These are phyloP conservation scores for Hybognathus amarus DNA, from an alignment of 2,797 vertebrate species.

Conservation along the genomic window DNA sequence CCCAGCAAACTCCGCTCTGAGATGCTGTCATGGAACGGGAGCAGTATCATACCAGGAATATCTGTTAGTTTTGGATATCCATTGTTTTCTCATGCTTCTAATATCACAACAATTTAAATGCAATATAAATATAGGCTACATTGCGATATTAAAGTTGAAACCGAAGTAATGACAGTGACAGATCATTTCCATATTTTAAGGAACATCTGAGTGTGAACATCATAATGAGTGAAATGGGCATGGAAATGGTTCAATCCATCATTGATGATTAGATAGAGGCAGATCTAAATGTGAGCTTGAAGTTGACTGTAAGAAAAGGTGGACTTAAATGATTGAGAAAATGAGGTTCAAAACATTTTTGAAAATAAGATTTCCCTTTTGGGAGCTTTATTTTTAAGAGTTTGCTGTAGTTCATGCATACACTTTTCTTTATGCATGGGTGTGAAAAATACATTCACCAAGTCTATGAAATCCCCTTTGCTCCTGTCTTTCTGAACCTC, in stretches of 20 bases:
- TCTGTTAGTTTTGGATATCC: neutral
- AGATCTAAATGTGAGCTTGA: too few relatives aligned
- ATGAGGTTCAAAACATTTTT: too few relatives aligned
- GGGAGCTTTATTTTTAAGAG: neutral
- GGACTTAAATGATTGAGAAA: too few relatives aligned
- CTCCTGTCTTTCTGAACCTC: conserved; percentile 23
- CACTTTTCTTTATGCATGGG: neutral
- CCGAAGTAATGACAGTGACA: too few relatives aligned
- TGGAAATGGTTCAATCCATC: too few relatives aligned
- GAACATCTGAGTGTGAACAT: too few relatives aligned
- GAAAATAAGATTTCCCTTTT: too few relatives aligned
- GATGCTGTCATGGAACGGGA: neutral
- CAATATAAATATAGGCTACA: neutral
- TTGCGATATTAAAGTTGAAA: neutral
- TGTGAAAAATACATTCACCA: conserved; percentile 21
- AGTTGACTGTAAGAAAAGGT: too few relatives aligned
- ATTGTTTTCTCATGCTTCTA: neutral
- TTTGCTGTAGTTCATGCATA: neutral
- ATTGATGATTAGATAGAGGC: too few relatives aligned
- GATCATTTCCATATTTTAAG: too few relatives aligned
- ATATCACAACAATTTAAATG: neutral
- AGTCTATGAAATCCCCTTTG: conserved; percentile 22
- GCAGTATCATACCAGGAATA: neutral
- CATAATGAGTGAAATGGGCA: too few relatives aligned
- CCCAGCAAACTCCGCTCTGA: neutral